Evolutionary conservation across 2,113 vertebrate genomes (phyloP).

Genomic region (Plecotus auritus): DNA sequence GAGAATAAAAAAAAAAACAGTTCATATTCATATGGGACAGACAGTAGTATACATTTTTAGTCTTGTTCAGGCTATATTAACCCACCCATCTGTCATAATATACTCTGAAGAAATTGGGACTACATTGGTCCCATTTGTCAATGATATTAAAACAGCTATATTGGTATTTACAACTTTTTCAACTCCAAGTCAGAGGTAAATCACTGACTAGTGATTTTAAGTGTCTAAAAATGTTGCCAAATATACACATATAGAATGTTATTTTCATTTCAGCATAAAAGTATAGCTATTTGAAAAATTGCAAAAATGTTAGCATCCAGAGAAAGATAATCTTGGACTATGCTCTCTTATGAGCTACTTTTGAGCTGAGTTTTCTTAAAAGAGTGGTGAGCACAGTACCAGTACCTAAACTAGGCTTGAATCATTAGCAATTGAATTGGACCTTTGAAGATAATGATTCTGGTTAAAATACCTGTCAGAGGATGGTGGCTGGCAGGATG

Average conservation of each 20-base stretch:
- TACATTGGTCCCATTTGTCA: neutral
- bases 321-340: neutral
- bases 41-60: neutral
- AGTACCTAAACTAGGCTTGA: neutral
- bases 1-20: neutral
- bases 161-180: neutral
- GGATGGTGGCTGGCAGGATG: no score
- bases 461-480: neutral
- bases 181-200: neutral
- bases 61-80: neutral
- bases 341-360: neutral
- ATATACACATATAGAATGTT: neutral
- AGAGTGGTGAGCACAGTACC: neutral
- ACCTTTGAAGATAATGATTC: neutral
- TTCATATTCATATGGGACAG: neutral
- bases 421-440: neutral
- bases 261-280: slow-evolving; percentile 20
- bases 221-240: neutral
- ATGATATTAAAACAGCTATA: neutral
- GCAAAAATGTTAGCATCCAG: neutral
- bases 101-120: neutral
- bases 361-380: slow-evolving; percentile 28
- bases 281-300: neutral
- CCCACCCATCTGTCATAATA: neutral
- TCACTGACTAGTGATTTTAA: neutral